phyloP scores from a whole-genome alignment of 1,140 invertebrate species.

The Panulirus ornatus region DNA sequence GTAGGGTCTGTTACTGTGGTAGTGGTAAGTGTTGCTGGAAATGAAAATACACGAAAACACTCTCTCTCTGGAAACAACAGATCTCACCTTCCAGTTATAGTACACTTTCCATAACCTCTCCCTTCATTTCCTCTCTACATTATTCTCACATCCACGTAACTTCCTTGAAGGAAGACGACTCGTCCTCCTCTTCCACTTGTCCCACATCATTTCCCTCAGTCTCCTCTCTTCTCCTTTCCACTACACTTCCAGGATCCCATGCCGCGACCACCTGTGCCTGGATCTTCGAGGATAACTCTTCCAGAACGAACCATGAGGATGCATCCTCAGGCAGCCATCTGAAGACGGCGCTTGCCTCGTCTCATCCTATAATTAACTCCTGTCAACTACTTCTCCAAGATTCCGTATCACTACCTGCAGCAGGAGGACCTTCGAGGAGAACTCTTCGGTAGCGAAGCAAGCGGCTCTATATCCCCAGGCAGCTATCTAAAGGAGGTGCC shows the following conservation, averaged over 20 bases:
- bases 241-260: no score
- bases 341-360: not conserved
- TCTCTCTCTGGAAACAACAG: no score
- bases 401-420: not conserved
- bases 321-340: no score
- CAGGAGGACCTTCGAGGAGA: not conserved
- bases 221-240: not conserved
- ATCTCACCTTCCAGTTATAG: no score
- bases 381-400: not conserved
- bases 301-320: no score
- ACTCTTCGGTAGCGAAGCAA: not conserved
- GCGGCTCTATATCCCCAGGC: not conserved
- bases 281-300: no score
- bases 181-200: not conserved
- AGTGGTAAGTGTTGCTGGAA: no score
- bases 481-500: not conserved
- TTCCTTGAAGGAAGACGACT: not conserved
- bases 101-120: no score
- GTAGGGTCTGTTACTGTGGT: no score
- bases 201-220: not conserved
- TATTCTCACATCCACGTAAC: slow-evolving; percentile 7
- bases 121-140: slow-evolving; percentile 11
- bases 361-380: not conserved
- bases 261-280: no score
- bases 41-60: no score